Evolutionary conservation across 1,140 invertebrate genomes (phyloP).

Genomic region (silkworm (Bombyx mori)): ASM3026992v2 NC_085125.1:10320001-10320500

Average conservation of each 20-base stretch:
- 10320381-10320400: conserved; percentile 34
- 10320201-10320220: not conserved
- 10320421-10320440: conserved; percentile 31
- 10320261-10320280: not conserved
- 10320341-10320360: conserved; percentile 18
- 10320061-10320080: conserved; percentile 6
- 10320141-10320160: not conserved
- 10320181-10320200: not conserved
- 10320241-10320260: not conserved
- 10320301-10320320: conserved; percentile 36
- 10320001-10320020: conserved; percentile 8
- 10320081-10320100: not conserved
- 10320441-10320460: conserved; percentile 27
- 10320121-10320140: conserved; percentile 17
- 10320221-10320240: not conserved
- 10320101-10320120: conserved; percentile 13
- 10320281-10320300: conserved; percentile 34
- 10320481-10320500: conserved; percentile 30
- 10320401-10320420: conserved; percentile 28
- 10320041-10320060: not conserved
- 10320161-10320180: not conserved
- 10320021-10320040: conserved; percentile 4
- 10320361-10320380: conserved; percentile 32
- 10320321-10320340: conserved; percentile 28
- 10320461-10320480: conserved; percentile 18